Percentiles rank a stretch among this genome's conserved stretches.
These are phyloP conservation scores for Sebastes ruberrimus DNA, from an alignment of 2,797 vertebrate species.

Conservation along the genomic window DNA sequence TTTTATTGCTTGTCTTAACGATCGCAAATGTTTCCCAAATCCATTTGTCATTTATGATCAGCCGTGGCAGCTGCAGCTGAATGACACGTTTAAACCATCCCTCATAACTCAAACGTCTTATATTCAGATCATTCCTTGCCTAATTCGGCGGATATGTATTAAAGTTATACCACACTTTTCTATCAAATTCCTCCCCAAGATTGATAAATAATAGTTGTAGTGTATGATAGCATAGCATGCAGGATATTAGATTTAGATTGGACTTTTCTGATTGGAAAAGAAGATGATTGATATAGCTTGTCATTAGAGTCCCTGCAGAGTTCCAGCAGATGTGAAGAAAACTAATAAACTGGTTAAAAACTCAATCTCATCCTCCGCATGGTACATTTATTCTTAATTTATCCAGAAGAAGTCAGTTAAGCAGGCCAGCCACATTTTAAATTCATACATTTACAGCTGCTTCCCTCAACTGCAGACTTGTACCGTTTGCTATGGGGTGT, in stretches of 20 bases:
- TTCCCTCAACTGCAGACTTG: neutral
- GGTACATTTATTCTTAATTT: conserved; percentile 8
- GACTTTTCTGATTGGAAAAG: neutral
- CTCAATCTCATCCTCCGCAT: neutral
- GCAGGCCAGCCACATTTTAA: neutral
- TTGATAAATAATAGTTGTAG: neutral
- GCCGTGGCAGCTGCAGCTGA: conserved; percentile 4
- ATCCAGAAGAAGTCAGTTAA: neutral
- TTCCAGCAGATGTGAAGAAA: neutral
- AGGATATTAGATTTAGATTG: neutral
- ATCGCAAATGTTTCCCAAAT: neutral
- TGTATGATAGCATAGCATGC: neutral
- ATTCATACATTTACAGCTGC: neutral
- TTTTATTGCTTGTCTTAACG: neutral
- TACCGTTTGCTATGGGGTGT: neutral
- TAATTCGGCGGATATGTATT: neutral
- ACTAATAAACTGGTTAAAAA: conserved; percentile 12
- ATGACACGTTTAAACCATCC: neutral
- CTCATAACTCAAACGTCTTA: neutral
- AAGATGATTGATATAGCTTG: neutral
- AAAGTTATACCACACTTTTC: neutral
- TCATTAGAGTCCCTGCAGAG: neutral
- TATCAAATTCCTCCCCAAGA: neutral
- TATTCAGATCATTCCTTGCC: neutral
- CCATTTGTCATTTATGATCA: neutral